Conservation (phyloP, 2,113 vertebrate genomes). For the Coptodon bakossiorum region DNA sequence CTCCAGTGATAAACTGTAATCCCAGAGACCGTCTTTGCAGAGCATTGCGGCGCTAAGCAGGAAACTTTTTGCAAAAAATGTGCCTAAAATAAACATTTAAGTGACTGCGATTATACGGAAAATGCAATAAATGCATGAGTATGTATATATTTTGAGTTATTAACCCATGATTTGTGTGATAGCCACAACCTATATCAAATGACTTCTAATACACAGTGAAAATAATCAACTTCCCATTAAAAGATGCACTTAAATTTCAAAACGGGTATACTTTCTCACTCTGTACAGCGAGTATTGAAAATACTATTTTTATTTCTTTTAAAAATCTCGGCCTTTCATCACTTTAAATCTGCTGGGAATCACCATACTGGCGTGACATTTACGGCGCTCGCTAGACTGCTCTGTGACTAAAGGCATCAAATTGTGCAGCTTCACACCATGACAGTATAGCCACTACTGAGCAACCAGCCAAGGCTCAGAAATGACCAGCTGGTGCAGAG, state of each 20-base stretch:
- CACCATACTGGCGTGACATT: not conserved
- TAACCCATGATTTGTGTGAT: not conserved
- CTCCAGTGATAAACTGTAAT: not conserved
- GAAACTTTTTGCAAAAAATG: not conserved
- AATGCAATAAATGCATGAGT: not conserved
- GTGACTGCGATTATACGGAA: not conserved
- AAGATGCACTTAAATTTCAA: not conserved
- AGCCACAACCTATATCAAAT: not conserved
- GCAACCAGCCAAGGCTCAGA: slow-evolving; percentile 25
- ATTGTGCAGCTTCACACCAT: slow-evolving; percentile 15
- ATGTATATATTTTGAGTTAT: not conserved
- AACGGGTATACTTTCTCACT: not conserved
- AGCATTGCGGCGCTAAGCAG: not conserved
- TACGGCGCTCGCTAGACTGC: not conserved
- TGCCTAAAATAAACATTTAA: not conserved
- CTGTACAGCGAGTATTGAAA: not conserved
- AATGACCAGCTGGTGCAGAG: slow-evolving; percentile 38
- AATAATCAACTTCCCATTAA: not conserved
- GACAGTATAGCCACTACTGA: not conserved
- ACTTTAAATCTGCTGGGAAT: not conserved
- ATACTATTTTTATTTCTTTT: not conserved
- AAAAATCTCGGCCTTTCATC: not conserved
- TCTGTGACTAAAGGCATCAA: not conserved
- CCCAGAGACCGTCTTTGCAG: not conserved
- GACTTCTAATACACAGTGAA: not conserved